phyloP scores from a whole-genome alignment of 2,797 vertebrate species.

The Rhodeus uyekii region DNA sequence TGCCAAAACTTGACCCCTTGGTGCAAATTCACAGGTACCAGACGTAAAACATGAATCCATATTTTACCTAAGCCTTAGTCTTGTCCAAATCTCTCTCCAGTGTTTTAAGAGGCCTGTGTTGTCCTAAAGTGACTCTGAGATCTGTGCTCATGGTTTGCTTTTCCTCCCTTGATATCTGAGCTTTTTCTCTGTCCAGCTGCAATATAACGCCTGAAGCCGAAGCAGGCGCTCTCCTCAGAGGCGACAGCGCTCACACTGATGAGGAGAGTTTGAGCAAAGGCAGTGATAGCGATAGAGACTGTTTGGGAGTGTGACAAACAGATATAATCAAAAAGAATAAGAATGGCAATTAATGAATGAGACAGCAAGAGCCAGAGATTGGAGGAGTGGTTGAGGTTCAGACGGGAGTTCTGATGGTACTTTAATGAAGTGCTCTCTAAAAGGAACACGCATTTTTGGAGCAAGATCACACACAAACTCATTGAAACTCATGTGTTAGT shows the following conservation, averaged over 20 bases:
- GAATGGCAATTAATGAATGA: slow-evolving; percentile 39
- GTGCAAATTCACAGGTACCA: slow-evolving; percentile 8
- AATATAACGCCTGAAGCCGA: slow-evolving; percentile 36
- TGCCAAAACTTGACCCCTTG: slow-evolving; percentile 6
- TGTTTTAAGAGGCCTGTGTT: slow-evolving; percentile 42
- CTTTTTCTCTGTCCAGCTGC: slow-evolving; percentile 46
- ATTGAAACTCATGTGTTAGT: slow-evolving; percentile 6
- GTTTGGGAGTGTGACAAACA: slow-evolving; percentile 36
- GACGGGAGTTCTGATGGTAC: slow-evolving; percentile 42
- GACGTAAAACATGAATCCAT: slow-evolving; percentile 1
- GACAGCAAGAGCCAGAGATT: slow-evolving; percentile 1
- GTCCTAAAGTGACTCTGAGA: slow-evolving; percentile 54
- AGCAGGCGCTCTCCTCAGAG: slow-evolving; percentile 34
- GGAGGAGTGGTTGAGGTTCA: slow-evolving; percentile 14
- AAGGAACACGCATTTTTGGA: slow-evolving; percentile 35
- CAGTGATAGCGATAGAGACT: slow-evolving; percentile 19
- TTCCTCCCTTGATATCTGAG: slow-evolving; percentile 51
- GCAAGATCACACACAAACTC: slow-evolving; percentile 37
- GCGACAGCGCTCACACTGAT: slow-evolving; percentile 18
- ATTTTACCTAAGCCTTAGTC: background rate
- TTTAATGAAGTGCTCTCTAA: slow-evolving; percentile 47
- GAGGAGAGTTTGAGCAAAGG: slow-evolving; percentile 43
- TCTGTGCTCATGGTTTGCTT: slow-evolving; percentile 35
- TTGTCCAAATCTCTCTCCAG: slow-evolving; percentile 7
- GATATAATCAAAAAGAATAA: slow-evolving; percentile 40